Base-by-base conservation (phyloP, 2,888 invertebrate species). In the Lymantria monacha region DNA sequence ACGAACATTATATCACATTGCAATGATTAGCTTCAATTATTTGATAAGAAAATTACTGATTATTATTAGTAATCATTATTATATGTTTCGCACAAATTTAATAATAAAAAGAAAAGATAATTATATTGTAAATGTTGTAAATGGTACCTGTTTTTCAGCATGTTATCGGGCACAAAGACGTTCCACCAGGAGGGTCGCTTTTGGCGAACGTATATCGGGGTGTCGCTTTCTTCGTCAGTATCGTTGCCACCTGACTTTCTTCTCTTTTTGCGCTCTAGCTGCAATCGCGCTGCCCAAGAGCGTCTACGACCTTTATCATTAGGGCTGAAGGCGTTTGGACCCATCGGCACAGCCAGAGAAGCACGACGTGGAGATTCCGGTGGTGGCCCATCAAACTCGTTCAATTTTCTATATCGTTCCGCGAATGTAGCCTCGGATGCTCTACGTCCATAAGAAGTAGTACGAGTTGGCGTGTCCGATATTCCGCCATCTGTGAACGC, bases 121-220 rank as follows among this genome's bases (percentile, higher is more conserved):
- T 42, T 13, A 13, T 9, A 7, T 47, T 38, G 9, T 44, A 14
- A 46, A 42, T 37, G 38, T 41, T 33, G 22, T 48, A 36, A 51
- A 56, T 53, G 52, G 61, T 89, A 95, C 95, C 95, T 95, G 90
- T 93, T 92, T 67, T 93, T 94, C 55, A 93, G 91, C 92, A 93
- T 93, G 73, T 94, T 94, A 70, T 97, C 96, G 46, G 95, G 95
- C 43, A 95, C 95, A 79, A 97, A 96, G 60, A 96, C 96, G 81
- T 96, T 96, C 97, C 97, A 97, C 97, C 97, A 97, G 38, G 96
- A 96, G 38, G 95, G 94, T 57, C 96, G 92, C 80, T 96, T 96
- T 81, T 96, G 94, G 30, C 94, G 87, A 38, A 91, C 87, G 73
- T 91, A 93, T 57, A 70, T 81, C 8, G 79, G 91, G 66, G 77